Conservation (phyloP, 2,888 invertebrate species). For the Pomacea canaliculata region DNA sequence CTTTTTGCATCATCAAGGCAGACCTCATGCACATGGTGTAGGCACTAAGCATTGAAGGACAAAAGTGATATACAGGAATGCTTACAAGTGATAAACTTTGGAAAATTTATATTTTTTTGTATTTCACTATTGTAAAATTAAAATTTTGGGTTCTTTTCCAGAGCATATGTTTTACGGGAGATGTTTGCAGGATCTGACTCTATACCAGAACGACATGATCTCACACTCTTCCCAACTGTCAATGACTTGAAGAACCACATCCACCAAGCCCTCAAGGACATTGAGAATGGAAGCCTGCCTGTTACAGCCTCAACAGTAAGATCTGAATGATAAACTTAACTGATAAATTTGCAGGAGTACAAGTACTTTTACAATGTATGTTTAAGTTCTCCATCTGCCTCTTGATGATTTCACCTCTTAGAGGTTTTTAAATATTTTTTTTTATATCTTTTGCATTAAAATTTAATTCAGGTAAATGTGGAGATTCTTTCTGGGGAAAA, state of each 20-base stretch:
- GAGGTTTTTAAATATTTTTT: not conserved
- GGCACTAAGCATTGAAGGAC: no score
- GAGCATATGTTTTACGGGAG: constrained; percentile 63
- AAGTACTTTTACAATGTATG: not conserved
- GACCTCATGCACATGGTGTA: no score
- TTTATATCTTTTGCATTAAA: no score
- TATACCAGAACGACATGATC: constrained; percentile 63
- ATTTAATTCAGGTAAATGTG: constrained; percentile 44
- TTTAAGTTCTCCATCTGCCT: not conserved
- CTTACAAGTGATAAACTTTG: no score
- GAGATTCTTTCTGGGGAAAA: constrained; percentile 40
- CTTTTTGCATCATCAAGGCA: no score
- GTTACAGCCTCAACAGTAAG: constrained; percentile 54
- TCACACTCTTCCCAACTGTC: constrained; percentile 68
- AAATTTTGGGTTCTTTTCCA: constrained; percentile 33
- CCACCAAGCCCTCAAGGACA: constrained; percentile 67
- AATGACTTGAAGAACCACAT: constrained; percentile 70
- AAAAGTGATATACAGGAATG: no score
- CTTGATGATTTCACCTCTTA: not conserved
- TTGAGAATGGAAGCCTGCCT: constrained; percentile 63
- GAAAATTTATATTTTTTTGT: not conserved
- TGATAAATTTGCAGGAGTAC: no score
- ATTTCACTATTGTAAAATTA: not conserved
- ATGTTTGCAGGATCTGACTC: constrained; percentile 41
- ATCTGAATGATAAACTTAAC: not conserved